These are phyloP conservation scores for Pseudochirops corinnae DNA, from an alignment of 2,797 vertebrate species.

Conservation along the genomic window DNA sequence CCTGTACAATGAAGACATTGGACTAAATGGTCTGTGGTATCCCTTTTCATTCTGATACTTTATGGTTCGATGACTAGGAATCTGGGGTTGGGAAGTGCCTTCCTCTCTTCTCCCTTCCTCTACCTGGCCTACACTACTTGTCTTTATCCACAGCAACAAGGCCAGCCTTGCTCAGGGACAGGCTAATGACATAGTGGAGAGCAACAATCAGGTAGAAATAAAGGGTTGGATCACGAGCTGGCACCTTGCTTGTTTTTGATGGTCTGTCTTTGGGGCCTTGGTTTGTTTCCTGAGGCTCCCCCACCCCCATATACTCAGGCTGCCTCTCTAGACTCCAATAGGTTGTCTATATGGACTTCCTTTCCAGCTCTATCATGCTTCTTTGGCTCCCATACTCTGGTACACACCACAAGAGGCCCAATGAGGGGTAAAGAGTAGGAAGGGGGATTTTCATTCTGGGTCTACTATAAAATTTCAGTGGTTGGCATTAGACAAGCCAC, in stretches of 20 bases:
- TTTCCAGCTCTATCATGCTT: not conserved
- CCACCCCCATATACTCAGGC: not conserved
- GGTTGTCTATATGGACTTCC: not conserved
- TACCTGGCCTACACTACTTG: not conserved
- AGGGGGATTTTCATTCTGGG: not conserved
- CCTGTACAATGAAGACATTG: not conserved
- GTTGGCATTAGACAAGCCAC: not conserved
- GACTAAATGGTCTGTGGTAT: not conserved
- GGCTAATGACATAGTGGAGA: not conserved
- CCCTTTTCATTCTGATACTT: not conserved
- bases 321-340: not conserved
- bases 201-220: not conserved
- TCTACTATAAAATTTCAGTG: not conserved
- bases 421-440: not conserved
- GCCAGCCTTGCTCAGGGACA: not conserved
- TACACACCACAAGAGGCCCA: not conserved
- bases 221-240: not conserved
- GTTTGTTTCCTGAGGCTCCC: not conserved
- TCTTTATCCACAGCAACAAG: not conserved
- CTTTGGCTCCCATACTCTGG: not conserved
- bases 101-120: not conserved
- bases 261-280: not conserved
- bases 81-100: not conserved
- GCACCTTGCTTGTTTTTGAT: not conserved
- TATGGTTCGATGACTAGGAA: not conserved